Base-by-base conservation (phyloP, 37 sponge, comb jelly and placozoan genomes). In the Dysidea cf. avara region DNA sequence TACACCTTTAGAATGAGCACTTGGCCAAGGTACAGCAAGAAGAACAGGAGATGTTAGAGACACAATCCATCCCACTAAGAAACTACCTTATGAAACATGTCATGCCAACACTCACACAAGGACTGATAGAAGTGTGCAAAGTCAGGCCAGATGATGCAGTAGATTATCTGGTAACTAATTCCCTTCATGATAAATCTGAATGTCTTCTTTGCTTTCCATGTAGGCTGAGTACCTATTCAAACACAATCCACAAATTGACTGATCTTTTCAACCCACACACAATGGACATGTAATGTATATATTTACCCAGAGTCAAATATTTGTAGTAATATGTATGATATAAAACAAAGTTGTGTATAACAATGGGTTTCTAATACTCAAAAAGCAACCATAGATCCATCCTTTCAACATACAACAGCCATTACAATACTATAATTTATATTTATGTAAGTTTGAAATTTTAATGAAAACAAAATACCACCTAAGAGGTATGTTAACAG, bases 141-240 rank as follows among this genome's bases (percentile, higher is more conserved):
- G 85, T 87, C 37, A 65, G 84, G 51, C 96, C 96, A 28, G 96
- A 95, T 28, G 96, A 95, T 39, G 78, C 96, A 21, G 72, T 95
- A 7, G 96, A 95, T 66, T 95, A 83, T 52, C 73, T 95, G 85
- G 96, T 95, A 61, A 80, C 91, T 9, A 43, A 43, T 5, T 9
- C 46, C 5, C 5, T 9, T 9, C 5, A 5, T 43, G 5, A 12
- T 43, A 43, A 43, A 12, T 64, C 18, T 32, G 31, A 29, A 47
- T 34, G 33, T 62, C 0, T 48, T 61, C 52, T 34, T 31, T 58
- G 48, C 36, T 65, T 26, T 31, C n/a, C n/a, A n/a, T 81, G 16
- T 65, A 93, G 94, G 89, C 94, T 31, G 94, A 93, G 68, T 93
- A 93, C 51, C 71, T 93, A 35, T 93, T 93, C 80, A 82, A 94